A percentile compares a stretch with the other conserved stretches of the same genome.
Conservation (phyloP, 2,797 vertebrate genomes). For the Bovichtus variegatus region DNA sequence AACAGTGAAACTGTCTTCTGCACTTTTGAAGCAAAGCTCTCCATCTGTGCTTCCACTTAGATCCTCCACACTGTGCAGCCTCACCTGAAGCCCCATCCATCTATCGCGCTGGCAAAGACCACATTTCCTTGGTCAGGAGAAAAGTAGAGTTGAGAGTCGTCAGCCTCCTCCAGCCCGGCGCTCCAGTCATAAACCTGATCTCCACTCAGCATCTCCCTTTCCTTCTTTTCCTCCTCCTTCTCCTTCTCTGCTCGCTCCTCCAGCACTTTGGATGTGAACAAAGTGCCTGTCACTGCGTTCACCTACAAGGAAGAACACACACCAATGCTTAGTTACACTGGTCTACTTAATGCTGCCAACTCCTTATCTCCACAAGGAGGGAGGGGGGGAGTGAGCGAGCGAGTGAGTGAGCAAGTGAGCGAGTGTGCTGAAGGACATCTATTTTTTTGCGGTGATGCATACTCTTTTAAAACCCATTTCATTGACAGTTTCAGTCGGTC, state of each 20-base stretch:
- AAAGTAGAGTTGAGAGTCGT: conserved; percentile 97
- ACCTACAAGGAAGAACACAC: conserved; percentile 81
- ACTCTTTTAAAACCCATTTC: no score
- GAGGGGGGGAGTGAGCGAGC: no score
- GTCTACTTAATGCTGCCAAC: background rate
- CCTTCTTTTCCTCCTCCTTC: conserved; percentile 57
- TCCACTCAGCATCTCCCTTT: conserved; percentile 39
- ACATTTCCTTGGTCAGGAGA: conserved; percentile 96
- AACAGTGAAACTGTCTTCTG: background rate
- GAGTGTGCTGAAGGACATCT: no score
- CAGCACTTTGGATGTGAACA: conserved; percentile 96
- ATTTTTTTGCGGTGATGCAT: no score
- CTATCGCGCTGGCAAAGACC: conserved; percentile 94
- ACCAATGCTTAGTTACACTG: accelerated
- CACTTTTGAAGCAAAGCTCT: accelerated
- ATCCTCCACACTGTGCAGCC: background rate
- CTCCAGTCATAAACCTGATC: conserved; percentile 97
- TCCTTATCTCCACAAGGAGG: no score
- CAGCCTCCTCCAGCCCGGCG: conserved; percentile 90
- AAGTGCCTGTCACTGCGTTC: conserved; percentile 92
- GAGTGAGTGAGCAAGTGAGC: no score
- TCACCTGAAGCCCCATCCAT: conserved; percentile 98
- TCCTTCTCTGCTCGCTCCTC: conserved; percentile 91
- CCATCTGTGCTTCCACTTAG: background rate
- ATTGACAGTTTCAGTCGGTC: no score